phyloP scores from a whole-genome alignment of 2,888 invertebrate species.

The Nineta flava region DNA sequence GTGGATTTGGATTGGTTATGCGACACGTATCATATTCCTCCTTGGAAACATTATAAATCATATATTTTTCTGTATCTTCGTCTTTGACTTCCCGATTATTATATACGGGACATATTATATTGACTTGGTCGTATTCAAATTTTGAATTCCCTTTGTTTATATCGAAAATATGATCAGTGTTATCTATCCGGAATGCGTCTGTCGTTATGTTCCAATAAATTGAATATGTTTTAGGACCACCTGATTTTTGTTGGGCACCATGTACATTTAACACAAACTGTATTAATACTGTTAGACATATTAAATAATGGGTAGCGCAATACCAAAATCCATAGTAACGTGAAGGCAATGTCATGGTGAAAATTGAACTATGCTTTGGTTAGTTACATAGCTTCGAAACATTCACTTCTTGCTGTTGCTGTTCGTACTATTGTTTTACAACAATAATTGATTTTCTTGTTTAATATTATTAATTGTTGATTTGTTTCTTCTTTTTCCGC shows the following conservation, averaged over 20 bases:
- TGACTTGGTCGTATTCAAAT: constrained; percentile 91
- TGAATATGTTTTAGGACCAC: constrained; percentile 28
- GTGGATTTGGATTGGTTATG: constrained; percentile 84
- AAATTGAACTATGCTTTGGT: too few species aligned
- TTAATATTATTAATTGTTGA: too few species aligned
- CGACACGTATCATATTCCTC: constrained; percentile 93
- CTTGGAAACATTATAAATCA: constrained; percentile 92
- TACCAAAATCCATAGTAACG: too few species aligned
- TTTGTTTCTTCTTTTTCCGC: too few species aligned
- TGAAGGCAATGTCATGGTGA: too few species aligned
- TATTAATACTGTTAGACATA: background rate
- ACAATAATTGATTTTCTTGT: too few species aligned
- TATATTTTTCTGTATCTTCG: constrained; percentile 86
- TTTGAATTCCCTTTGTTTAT: constrained; percentile 84
- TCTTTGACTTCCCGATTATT: constrained; percentile 32
- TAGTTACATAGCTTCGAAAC: too few species aligned
- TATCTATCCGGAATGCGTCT: constrained; percentile 77
- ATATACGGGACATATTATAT: constrained; percentile 88
- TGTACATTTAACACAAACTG: background rate
- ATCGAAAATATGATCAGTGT: constrained; percentile 93
- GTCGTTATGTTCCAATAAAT: constrained; percentile 31
- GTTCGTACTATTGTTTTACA: too few species aligned
- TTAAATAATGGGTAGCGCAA: too few species aligned
- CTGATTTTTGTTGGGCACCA: constrained; percentile 14
- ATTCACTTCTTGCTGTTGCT: too few species aligned